Conservation (phyloP, 2,113 vertebrate species). For the Holacanthus passer region DNA sequence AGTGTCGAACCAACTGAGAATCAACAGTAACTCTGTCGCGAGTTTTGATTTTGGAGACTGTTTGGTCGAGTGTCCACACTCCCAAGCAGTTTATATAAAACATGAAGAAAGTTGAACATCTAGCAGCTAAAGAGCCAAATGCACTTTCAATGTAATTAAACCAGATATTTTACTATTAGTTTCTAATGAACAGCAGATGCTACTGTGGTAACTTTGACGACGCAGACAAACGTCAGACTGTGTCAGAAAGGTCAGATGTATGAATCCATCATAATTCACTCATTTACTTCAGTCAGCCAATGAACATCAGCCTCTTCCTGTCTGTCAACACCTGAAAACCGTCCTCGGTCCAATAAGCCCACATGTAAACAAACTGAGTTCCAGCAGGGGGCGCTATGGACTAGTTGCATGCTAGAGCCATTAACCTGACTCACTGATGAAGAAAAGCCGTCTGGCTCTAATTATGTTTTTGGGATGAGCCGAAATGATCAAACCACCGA, state of each 20-base stretch:
- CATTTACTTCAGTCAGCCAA: background rate
- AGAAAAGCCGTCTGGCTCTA: constrained; percentile 37
- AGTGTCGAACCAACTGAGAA: background rate
- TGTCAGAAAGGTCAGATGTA: background rate
- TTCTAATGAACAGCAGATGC: background rate
- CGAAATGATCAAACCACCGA: constrained; percentile 41
- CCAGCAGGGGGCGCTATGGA: constrained; percentile 36
- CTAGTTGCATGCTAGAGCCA: background rate
- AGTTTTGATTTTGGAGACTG: background rate
- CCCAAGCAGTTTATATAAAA: background rate
- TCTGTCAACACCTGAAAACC: background rate
- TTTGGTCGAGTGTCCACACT: too few relatives aligned
- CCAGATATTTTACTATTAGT: background rate
- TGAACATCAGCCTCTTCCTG: background rate
- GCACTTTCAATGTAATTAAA: background rate
- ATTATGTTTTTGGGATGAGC: constrained; percentile 54
- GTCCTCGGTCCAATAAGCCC: background rate
- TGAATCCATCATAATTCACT: constrained; percentile 6
- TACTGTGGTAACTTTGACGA: background rate
- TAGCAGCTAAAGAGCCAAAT: too few relatives aligned
- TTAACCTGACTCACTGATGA: constrained; percentile 32
- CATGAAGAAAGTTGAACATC: too few relatives aligned
- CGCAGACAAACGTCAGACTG: background rate
- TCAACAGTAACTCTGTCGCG: background rate
- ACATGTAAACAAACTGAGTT: background rate